phyloP scores from a whole-genome alignment of 2,888 invertebrate species.

The Flexamia atlantica region DNA sequence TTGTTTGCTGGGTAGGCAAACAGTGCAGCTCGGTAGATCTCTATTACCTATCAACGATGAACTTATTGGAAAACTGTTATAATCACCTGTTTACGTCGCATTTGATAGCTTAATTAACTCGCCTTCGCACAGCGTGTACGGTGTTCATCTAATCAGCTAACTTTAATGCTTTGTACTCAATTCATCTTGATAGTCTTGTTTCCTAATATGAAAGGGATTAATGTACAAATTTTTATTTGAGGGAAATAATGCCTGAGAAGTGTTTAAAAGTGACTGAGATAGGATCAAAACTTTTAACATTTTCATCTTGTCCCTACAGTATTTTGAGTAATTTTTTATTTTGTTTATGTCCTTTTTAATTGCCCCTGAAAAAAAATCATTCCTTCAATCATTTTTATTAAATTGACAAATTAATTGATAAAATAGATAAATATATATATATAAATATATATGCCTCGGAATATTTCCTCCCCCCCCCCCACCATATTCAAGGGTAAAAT shows the following conservation, averaged over 20 bases:
- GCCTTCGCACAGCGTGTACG: conserved; percentile 5
- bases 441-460: too few species aligned
- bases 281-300: too few species aligned
- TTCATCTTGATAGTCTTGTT: conserved; percentile 1
- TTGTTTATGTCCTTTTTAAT: too few species aligned
- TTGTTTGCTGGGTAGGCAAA: background rate
- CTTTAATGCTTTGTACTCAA: conserved; percentile 19
- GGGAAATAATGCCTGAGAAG: background rate
- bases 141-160: conserved; percentile 30
- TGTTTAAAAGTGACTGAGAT: background rate
- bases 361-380: too few species aligned
- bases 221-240: background rate
- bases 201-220: background rate
- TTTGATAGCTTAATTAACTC: conserved; percentile 40
- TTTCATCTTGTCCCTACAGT: too few species aligned
- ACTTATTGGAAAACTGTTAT: conserved; percentile 42
- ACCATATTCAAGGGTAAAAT: too few species aligned
- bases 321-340: too few species aligned
- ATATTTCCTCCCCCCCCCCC: too few species aligned
- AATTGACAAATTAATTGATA: too few species aligned
- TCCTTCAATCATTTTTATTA: too few species aligned
- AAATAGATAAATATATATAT: too few species aligned
- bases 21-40: background rate
- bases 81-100: conserved; percentile 23
- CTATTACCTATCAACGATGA: conserved; percentile 31